Percentiles rank a stretch among this genome's conserved stretches.
Conservation (phyloP, 1,140 invertebrate genomes). For the Plutomurus gul region DNA sequence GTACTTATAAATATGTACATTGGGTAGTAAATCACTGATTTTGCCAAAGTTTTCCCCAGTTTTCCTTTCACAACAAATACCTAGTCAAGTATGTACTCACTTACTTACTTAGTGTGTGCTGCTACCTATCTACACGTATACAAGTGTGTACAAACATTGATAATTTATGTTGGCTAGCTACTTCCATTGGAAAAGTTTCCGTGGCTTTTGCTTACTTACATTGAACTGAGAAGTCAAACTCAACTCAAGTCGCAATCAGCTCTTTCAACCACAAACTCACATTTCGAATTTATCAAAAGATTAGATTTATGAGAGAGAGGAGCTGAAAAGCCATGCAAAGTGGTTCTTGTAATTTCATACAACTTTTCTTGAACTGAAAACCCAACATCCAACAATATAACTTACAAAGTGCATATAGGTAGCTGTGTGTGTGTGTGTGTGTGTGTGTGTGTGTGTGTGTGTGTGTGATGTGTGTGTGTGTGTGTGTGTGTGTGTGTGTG, state of each 20-base stretch:
- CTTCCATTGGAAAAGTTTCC: not conserved
- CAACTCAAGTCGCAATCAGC: constrained; percentile 13
- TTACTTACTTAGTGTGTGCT: too few relatives aligned
- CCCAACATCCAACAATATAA: not conserved
- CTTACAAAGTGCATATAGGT: too few relatives aligned
- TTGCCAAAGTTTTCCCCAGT: not conserved
- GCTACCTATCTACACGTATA: not conserved
- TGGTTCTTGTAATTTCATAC: constrained; percentile 10
- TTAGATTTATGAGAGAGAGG: not conserved
- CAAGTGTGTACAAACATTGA: constrained; percentile 26
- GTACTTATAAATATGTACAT: not conserved
- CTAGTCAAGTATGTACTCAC: constrained; percentile 2
- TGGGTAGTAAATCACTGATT: constrained; percentile 3
- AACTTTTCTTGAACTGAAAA: not conserved
- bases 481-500: too few relatives aligned
- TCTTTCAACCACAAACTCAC: constrained; percentile 15
- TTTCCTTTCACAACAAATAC: constrained; percentile 16
- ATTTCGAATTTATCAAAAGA: constrained; percentile 22
- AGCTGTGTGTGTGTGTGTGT: too few relatives aligned
- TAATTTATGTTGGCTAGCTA: constrained; percentile 8
- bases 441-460: too few relatives aligned
- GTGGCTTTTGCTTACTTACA: not conserved
- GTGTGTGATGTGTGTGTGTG: too few relatives aligned
- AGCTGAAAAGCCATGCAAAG: constrained; percentile 20
- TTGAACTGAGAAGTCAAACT: not conserved